These are phyloP conservation scores for Apostichopus leukothele DNA, from an alignment of 53 echinoderm and acorn worm genomes.

Conservation along the genomic window DNA sequence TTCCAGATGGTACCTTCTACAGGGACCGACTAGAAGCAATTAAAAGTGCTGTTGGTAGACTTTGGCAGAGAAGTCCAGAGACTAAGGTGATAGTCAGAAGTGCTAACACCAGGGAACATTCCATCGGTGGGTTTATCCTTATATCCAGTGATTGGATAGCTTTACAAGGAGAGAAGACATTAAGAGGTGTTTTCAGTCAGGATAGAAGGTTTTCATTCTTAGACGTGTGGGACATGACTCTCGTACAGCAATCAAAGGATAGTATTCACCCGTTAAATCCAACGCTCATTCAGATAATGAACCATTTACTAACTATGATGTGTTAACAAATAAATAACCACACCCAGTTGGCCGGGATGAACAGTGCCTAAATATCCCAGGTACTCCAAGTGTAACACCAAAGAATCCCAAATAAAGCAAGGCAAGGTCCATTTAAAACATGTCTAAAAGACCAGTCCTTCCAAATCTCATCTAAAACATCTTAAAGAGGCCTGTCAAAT, in stretches of 20 bases:
- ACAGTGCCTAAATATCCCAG: no score
- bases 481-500: no score
- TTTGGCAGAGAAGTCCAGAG: conserved; percentile 51
- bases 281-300: conserved; percentile 20
- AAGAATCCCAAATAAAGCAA: no score
- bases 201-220: conserved; percentile 42
- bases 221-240: conserved; percentile 61
- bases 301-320: conserved; percentile 24
- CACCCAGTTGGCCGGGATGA: no score
- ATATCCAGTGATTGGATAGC: conserved; percentile 56
- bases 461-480: no score
- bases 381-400: no score
- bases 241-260: conserved; percentile 47
- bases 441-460: no score
- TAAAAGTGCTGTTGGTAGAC: conserved; percentile 36
- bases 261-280: conserved; percentile 30
- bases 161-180: conserved; percentile 22
- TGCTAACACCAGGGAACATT: conserved; percentile 49
- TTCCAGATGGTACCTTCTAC: conserved; percentile 47
- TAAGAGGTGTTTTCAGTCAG: conserved; percentile 31
- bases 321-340: background rate
- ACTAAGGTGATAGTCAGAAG: conserved; percentile 50
- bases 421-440: no score
- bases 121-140: conserved; percentile 23
- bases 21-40: conserved; percentile 40